Evolutionary conservation across 2,113 vertebrate species (phyloP), one percentile per base, ranked within the genome.

Genomic region (Formicarius rufipectus): DNA sequence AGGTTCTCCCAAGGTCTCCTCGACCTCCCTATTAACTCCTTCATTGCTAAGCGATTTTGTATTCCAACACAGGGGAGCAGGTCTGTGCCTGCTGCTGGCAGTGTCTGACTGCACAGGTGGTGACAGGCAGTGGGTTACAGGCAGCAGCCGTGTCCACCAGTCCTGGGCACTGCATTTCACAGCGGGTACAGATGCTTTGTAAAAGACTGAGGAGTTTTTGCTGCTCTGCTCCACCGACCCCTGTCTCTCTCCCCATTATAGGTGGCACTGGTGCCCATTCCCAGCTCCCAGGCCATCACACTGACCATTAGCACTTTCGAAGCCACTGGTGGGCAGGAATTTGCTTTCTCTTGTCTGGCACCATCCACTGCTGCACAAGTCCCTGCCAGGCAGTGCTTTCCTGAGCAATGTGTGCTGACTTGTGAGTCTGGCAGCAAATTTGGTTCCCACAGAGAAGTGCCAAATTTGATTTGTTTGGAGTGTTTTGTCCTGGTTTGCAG

Each of bases 101-200:
- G 45, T 14, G 35, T 63, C 45, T 85, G 20, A 23, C 66, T 72
- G 18, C 3, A 0, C 16, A 53, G 44, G 47, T 53, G 47, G 39
- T 2, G 42, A 69, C 42, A 71, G 18, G 52, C 78, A 83, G 91
- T 30, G 58, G 47, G 44, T 18, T 79, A 56, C 47, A 60, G 62
- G 18, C 35, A 64, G 40, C 23, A 83, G 71, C n/a, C 19, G 15
- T 25, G 37, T 74, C 64, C 81, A 62, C 45, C 24, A 5, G 13
- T 59, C 67, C 58, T 60, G 63, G 31, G 37, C 56, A 79, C 64
- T 73, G 88, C 25, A 53, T 76, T 92, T 93, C 91, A 83, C 86
- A 90, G 79, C 75, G 88, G 85, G 91, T 40, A 83, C 72, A 83
- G 84, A 66, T 69, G 75, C 71, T 90, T 90, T 92, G 67, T 52